Conservation (phyloP, 2,888 invertebrate genomes). For the Acleris emargana region DNA sequence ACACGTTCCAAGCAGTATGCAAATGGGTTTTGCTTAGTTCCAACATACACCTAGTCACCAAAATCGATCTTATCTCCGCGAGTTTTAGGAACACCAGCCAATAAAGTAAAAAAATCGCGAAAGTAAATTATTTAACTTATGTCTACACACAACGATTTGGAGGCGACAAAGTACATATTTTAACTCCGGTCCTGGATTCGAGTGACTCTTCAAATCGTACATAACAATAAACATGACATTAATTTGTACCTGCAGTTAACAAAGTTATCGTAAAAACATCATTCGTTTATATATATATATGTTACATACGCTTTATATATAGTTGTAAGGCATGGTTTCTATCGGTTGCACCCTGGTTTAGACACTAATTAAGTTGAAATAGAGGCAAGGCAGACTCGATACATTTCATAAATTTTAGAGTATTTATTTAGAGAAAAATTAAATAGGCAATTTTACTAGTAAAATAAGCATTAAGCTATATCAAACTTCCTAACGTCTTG, state of each 20-base stretch:
- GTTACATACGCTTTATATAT: too few relatives aligned
- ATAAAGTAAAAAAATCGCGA: constrained; percentile 23
- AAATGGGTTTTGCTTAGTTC: constrained; percentile 43
- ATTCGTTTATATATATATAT: not conserved
- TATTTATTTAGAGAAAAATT: constrained; percentile 69
- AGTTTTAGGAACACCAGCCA: constrained; percentile 26
- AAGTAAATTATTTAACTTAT: constrained; percentile 30
- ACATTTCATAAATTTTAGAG: constrained; percentile 65
- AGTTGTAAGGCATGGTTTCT: too few relatives aligned
- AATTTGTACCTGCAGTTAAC: constrained; percentile 3
- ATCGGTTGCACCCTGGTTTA: not conserved
- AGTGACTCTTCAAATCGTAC: not conserved
- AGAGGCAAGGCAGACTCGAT: constrained; percentile 62
- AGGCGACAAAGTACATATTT: constrained; percentile 5
- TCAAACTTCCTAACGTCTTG: constrained; percentile 25
- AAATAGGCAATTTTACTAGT: constrained; percentile 67
- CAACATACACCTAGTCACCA: constrained; percentile 17
- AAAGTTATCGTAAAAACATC: not conserved
- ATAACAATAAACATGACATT: not conserved
- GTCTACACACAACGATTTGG: constrained; percentile 33
- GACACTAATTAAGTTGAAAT: constrained; percentile 15
- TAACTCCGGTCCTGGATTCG: not conserved
- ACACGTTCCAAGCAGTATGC: constrained; percentile 73
- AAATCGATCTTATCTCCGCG: constrained; percentile 10
- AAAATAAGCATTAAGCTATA: constrained; percentile 61